These are phyloP conservation scores for Anastatus disparis DNA, from an alignment of 1,140 invertebrate species.

Conservation along the genomic window DNA sequence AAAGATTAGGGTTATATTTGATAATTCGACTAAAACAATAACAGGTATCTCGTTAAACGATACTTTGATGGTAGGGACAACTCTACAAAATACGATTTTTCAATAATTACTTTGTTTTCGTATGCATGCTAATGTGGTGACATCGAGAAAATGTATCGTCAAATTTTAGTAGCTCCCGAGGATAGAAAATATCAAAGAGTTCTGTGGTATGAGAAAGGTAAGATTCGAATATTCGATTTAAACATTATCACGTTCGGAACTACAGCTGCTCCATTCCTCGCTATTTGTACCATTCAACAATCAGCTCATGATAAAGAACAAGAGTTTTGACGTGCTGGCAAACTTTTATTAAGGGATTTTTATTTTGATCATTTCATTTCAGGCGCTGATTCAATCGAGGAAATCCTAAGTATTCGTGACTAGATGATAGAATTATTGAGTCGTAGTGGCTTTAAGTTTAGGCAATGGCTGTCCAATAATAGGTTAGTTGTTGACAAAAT, in stretches of 20 bases:
- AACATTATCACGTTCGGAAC: too few species aligned
- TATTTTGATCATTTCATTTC: constrained; percentile 64
- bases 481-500: not conserved
- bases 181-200: constrained; percentile 2
- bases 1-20: too few species aligned
- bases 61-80: not conserved
- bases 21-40: too few species aligned
- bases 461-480: constrained; percentile 54
- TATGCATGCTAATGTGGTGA: not conserved
- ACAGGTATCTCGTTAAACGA: too few species aligned
- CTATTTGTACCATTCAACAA: constrained; percentile 20
- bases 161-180: too few species aligned
- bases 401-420: constrained; percentile 47
- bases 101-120: not conserved
- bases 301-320: constrained; percentile 17
- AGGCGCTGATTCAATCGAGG: constrained; percentile 49
- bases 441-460: constrained; percentile 49
- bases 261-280: constrained; percentile 20
- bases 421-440: constrained; percentile 44
- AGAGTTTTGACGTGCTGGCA: not conserved
- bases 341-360: constrained; percentile 49
- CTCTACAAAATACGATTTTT: not conserved
- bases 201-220: not conserved
- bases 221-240: constrained; percentile 14
- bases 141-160: not conserved